A percentile compares a stretch with the other conserved stretches of the same genome.
Conservation (phyloP, 1,140 invertebrate genomes). For the Cydia strobilella region DNA sequence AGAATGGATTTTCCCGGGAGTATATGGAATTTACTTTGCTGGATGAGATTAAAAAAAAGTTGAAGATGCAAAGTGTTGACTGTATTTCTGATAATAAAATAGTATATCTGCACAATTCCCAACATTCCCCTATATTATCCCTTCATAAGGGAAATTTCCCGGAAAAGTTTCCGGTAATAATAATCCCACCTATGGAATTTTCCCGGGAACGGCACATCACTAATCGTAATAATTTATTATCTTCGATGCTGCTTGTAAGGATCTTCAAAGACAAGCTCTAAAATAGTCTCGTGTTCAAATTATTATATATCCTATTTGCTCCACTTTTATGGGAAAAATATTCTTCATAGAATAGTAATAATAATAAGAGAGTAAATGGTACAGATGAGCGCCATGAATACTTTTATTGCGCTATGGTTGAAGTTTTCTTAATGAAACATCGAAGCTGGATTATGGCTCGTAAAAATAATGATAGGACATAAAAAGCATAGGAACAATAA, state of each 20-base stretch:
- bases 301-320: neutral
- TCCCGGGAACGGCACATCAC: too few species aligned
- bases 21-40: too few species aligned
- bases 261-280: neutral
- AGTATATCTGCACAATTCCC: too few species aligned
- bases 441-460: constrained; percentile 39
- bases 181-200: too few species aligned
- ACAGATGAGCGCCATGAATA: constrained; percentile 13
- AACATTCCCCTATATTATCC: too few species aligned
- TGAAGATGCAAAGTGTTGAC: too few species aligned
- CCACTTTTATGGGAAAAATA: constrained; percentile 33
- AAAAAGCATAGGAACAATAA: constrained; percentile 37
- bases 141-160: too few species aligned
- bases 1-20: too few species aligned
- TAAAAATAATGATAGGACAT: constrained; percentile 48
- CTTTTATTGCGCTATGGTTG: constrained; percentile 19
- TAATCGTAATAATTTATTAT: neutral
- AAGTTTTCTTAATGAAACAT: constrained; percentile 46
- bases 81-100: too few species aligned
- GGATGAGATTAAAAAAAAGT: too few species aligned
- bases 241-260: neutral
- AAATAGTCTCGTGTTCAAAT: neutral
- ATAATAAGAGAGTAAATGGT: constrained; percentile 9
- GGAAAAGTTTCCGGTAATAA: too few species aligned
- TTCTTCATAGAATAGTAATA: neutral